Evolutionary conservation across 2,888 invertebrate genomes (phyloP).

Genomic region (Epirrhoe alternata): DNA sequence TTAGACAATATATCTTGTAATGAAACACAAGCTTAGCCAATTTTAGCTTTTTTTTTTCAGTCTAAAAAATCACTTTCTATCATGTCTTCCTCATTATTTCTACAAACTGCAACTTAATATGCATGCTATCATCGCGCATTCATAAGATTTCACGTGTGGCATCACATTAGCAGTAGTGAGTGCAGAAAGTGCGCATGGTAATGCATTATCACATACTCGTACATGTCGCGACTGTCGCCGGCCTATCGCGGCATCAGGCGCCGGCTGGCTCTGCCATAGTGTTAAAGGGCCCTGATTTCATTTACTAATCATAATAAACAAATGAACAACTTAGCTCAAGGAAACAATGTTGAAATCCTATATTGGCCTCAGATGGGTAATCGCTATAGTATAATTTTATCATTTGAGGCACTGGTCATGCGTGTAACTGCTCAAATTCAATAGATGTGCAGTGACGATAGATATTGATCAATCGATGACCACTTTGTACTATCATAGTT

Average conservation of each 20-base stretch:
- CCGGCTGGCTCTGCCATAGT: conserved; percentile 49
- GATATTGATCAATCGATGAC: conserved; percentile 24
- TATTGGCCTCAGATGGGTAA: background rate
- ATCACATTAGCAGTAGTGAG: conserved; percentile 58
- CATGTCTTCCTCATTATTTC: background rate
- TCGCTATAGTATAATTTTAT: background rate
- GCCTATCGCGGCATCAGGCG: conserved; percentile 69
- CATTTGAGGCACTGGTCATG: conserved; percentile 17
- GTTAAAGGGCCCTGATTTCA: conserved; percentile 23
- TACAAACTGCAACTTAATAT: conserved; percentile 19
- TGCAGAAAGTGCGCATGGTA: conserved; percentile 70
- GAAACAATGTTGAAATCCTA: background rate
- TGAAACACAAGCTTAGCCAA: background rate
- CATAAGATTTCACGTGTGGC: conserved; percentile 41
- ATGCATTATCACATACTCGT: conserved; percentile 69
- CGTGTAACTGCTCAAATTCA: conserved; percentile 19
- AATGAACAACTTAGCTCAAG: background rate
- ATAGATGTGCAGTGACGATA: conserved; percentile 21
- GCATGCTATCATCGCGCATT: conserved; percentile 25
- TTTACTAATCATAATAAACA: conserved; percentile 33
- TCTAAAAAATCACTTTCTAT: background rate
- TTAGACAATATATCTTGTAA: no score
- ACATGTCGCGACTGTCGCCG: conserved; percentile 65
- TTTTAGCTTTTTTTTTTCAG: background rate
- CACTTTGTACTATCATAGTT: conserved; percentile 10